Evolutionary conservation across 1,140 invertebrate species (phyloP).

Genomic region (Drosophila obscura): DNA sequence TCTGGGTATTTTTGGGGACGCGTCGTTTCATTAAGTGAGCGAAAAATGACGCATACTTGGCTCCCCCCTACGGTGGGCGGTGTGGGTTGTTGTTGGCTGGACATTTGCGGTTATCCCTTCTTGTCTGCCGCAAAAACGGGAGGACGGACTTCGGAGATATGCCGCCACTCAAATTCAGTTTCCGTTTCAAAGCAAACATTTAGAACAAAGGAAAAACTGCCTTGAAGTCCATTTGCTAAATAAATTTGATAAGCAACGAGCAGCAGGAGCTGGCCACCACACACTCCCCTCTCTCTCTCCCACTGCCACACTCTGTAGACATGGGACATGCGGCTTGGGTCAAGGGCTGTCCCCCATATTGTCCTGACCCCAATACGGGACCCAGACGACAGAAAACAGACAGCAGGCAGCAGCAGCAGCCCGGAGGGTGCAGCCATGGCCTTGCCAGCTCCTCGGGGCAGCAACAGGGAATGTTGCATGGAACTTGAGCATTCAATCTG

Average conservation of each 20-base stretch:
- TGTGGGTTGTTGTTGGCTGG: slow-evolving; percentile 12
- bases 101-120: slow-evolving; percentile 59
- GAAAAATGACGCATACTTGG: slow-evolving; percentile 56
- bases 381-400: no score
- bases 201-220: slow-evolving; percentile 54
- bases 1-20: slow-evolving; percentile 29
- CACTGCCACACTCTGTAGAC: no score
- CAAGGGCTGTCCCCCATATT: no score
- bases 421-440: no score
- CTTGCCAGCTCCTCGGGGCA: no score
- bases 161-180: slow-evolving; percentile 47
- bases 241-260: slow-evolving; percentile 56
- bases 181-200: slow-evolving; percentile 56
- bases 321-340: no score
- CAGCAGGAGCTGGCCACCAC: slow-evolving; percentile 4
- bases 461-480: neutral
- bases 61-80: slow-evolving; percentile 8
- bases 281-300: slow-evolving; percentile 1
- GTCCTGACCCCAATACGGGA: no score
- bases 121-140: slow-evolving; percentile 40
- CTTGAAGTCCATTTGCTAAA: slow-evolving; percentile 59
- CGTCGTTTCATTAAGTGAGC: slow-evolving; percentile 55
- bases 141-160: slow-evolving; percentile 24
- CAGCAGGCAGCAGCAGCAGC: no score
- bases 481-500: slow-evolving; percentile 9